Evolutionary conservation across 2,888 invertebrate species (phyloP).

Genomic region (Periphyllus acericola): DNA sequence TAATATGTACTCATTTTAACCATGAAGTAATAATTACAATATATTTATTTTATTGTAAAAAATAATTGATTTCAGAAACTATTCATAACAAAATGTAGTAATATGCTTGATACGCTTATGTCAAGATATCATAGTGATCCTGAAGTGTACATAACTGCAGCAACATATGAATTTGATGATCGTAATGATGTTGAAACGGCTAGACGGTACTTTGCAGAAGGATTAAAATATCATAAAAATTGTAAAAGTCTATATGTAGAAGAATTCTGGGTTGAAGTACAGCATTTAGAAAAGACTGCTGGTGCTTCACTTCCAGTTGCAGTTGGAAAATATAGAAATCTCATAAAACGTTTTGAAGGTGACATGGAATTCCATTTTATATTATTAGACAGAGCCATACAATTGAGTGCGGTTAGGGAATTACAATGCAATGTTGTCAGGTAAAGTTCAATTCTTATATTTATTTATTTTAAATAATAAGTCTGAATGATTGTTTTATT

Average conservation of each 20-base stretch:
- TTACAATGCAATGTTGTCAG: constrained; percentile 50
- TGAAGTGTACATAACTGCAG: constrained; percentile 53
- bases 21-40: background rate
- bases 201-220: constrained; percentile 41
- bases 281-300: constrained; percentile 42
- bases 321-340: constrained; percentile 44
- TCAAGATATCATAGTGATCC: constrained; percentile 48
- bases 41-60: background rate
- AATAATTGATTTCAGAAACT: constrained; percentile 29
- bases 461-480: background rate
- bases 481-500: background rate
- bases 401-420: constrained; percentile 43
- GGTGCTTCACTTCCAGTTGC: constrained; percentile 45
- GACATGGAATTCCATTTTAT: constrained; percentile 53
- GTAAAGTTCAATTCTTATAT: background rate
- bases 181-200: constrained; percentile 45
- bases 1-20: background rate
- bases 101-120: constrained; percentile 40
- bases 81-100: constrained; percentile 44
- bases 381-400: constrained; percentile 33
- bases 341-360: constrained; percentile 44
- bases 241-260: constrained; percentile 50
- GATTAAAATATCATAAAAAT: constrained; percentile 45
- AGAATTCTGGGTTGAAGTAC: constrained; percentile 53
- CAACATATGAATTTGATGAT: constrained; percentile 57